Percentiles rank a stretch among this genome's conserved stretches.
Conservation (phyloP, 2,888 invertebrate species). For the Creontiades dilutus region DNA sequence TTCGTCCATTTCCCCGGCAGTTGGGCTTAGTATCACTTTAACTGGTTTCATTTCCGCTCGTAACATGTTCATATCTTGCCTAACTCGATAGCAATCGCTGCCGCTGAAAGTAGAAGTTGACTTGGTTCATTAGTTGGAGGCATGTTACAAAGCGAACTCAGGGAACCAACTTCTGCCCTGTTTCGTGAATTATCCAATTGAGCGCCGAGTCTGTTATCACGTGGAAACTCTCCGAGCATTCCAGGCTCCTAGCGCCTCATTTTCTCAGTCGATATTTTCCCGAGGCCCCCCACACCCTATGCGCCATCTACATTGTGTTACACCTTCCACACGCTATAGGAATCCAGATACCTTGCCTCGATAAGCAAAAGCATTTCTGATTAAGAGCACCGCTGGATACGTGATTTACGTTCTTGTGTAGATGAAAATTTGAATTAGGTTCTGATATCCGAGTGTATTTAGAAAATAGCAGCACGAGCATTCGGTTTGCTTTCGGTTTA, state of each 20-base stretch:
- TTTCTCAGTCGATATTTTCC: slow-evolving; percentile 24
- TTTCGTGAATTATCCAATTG: slow-evolving; percentile 66
- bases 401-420: neutral
- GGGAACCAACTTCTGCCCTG: slow-evolving; percentile 55
- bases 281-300: neutral
- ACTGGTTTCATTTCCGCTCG: slow-evolving; percentile 53
- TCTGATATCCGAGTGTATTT: no score
- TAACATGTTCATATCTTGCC: slow-evolving; percentile 45
- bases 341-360: slow-evolving; percentile 9
- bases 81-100: slow-evolving; percentile 46
- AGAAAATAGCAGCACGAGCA: no score
- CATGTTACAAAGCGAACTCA: slow-evolving; percentile 56
- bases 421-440: neutral
- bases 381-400: neutral
- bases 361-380: neutral
- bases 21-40: slow-evolving; percentile 5
- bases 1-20: neutral
- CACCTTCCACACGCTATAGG: neutral
- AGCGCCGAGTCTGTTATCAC: slow-evolving; percentile 63
- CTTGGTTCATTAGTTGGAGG: slow-evolving; percentile 59
- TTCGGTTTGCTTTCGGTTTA: no score
- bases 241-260: slow-evolving; percentile 29
- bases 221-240: slow-evolving; percentile 52
- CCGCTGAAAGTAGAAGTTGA: slow-evolving; percentile 46
- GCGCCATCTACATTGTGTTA: neutral